These are phyloP conservation scores for Chrysolina oricalcia DNA, from an alignment of 2,888 invertebrate genomes.

Conservation along the genomic window DNA sequence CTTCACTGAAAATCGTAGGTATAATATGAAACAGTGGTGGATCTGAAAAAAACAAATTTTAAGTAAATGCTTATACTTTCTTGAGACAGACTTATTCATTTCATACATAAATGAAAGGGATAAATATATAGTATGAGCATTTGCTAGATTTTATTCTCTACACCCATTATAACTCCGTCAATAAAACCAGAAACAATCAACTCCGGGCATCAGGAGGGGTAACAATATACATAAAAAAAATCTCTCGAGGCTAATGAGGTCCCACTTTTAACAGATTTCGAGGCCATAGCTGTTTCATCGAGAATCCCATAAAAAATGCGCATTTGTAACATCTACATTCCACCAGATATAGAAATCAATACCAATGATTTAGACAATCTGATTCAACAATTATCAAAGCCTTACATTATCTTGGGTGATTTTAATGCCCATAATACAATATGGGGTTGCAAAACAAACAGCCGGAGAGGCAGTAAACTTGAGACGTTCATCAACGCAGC, in stretches of 20 bases:
- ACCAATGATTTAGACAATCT: constrained; percentile 39
- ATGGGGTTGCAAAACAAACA: no score
- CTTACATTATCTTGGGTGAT: constrained; percentile 52
- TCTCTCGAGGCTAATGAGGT: constrained; percentile 29
- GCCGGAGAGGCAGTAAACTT: no score
- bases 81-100: no score
- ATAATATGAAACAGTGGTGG: constrained; percentile 32
- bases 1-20: constrained; percentile 25
- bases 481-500: no score
- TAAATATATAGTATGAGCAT: no score
- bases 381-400: constrained; percentile 53
- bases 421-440: no score
- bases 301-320: constrained; percentile 41
- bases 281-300: no score
- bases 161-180: constrained; percentile 26
- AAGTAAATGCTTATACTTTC: no score
- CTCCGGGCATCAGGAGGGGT: constrained; percentile 41
- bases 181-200: constrained; percentile 36
- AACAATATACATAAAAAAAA: constrained; percentile 32
- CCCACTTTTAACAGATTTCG: constrained; percentile 32
- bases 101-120: no score
- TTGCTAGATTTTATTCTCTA: no score
- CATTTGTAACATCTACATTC: constrained; percentile 47
- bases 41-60: no score
- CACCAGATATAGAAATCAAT: constrained; percentile 8